Conservation (phyloP, 2,888 invertebrate species). For the Conops quadrifasciatus region DNA sequence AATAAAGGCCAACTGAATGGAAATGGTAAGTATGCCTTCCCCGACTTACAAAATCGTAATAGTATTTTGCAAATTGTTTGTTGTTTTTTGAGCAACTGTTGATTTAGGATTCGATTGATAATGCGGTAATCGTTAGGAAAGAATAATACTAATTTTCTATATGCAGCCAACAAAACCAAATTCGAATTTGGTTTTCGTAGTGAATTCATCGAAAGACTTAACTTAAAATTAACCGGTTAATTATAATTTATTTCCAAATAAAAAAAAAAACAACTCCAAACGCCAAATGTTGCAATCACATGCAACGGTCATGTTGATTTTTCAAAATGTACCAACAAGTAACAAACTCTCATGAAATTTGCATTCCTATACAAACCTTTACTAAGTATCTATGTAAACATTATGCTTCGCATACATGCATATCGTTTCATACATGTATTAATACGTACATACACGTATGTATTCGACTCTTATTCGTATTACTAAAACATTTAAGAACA, state of each 20-base stretch:
- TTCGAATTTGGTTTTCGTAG: background rate
- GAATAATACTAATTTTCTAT: no score
- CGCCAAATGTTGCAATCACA: conserved; percentile 13
- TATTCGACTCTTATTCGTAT: background rate
- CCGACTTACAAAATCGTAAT: no score
- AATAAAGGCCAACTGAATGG: no score
- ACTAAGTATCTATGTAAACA: conserved; percentile 27
- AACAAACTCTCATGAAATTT: conserved; percentile 46
- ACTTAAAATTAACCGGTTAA: background rate
- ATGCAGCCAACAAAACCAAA: no score
- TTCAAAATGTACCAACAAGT: background rate
- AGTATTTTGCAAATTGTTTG: no score
- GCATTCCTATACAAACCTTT: conserved; percentile 49
- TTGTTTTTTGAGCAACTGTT: no score
- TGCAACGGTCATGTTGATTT: background rate
- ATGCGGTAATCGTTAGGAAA: no score
- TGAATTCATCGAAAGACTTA: no score
- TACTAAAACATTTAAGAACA: conserved; percentile 35
- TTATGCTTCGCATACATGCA: conserved; percentile 22
- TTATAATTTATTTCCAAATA: conserved; percentile 4
- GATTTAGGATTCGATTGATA: no score
- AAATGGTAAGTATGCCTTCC: no score
- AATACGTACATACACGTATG: background rate
- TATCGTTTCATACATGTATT: no score
- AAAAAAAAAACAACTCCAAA: conserved; percentile 27